Evolutionary conservation across 2,113 vertebrate genomes (phyloP).

Genomic region (Protomyctophum bolini): DNA sequence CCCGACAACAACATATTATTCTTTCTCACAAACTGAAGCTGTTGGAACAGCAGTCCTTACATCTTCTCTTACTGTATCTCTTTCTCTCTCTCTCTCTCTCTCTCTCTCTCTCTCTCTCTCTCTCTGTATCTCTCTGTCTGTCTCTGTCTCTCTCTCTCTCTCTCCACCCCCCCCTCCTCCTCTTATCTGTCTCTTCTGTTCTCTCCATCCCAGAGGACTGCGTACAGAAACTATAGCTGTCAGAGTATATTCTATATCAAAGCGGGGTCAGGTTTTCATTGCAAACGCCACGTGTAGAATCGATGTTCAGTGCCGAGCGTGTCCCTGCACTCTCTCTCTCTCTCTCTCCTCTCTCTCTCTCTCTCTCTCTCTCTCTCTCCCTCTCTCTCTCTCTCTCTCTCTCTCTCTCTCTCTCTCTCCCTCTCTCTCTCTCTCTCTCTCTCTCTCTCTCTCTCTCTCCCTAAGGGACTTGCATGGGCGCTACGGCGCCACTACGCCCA

Average conservation of each 20-base stretch:
- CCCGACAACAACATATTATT: too few relatives aligned
- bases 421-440: too few relatives aligned
- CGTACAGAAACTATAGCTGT: slow-evolving; percentile 28
- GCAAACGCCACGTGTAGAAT: slow-evolving; percentile 14
- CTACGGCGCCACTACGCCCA: slow-evolving; percentile 13
- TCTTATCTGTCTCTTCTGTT: background rate
- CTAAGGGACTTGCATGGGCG: background rate
- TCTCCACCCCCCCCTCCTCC: background rate
- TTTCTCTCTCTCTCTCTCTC: background rate
- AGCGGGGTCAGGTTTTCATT: slow-evolving; percentile 11
- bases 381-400: too few relatives aligned
- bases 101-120: background rate
- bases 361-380: too few relatives aligned
- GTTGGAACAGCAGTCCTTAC: background rate
- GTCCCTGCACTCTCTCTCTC: background rate
- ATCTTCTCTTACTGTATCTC: background rate
- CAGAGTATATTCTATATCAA: slow-evolving; percentile 40
- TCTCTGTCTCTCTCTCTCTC: slow-evolving; percentile 15
- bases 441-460: too few relatives aligned
- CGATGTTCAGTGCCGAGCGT: slow-evolving; percentile 3
- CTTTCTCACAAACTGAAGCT: too few relatives aligned
- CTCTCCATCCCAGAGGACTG: slow-evolving; percentile 11
- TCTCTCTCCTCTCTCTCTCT: too few relatives aligned
- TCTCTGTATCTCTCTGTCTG: background rate
- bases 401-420: too few relatives aligned